These are phyloP conservation scores for Eurytoma adleriae DNA, from an alignment of 2,888 invertebrate genomes.

Conservation along the genomic window DNA sequence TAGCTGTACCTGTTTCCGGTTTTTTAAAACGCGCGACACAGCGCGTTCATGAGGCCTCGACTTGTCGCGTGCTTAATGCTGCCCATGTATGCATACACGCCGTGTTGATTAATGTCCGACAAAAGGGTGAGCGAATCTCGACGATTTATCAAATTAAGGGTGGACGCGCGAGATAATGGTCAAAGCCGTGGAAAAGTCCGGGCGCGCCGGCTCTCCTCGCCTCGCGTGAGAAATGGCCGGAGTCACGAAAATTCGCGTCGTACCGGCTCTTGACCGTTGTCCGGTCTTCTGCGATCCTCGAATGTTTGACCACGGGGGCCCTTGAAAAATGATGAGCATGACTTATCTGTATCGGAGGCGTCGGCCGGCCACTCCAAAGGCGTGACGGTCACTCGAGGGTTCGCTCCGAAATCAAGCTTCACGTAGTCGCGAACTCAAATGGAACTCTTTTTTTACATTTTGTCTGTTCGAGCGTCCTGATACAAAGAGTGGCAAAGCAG, in stretches of 20 bases:
- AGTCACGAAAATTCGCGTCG: conserved; percentile 60
- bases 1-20: too few relatives aligned
- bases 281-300: conserved; percentile 46
- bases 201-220: conserved; percentile 60
- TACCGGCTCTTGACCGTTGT: conserved; percentile 63
- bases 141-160: conserved; percentile 76
- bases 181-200: conserved; percentile 72
- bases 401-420: neutral
- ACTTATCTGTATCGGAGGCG: conserved; percentile 73
- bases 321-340: conserved; percentile 73
- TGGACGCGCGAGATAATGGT: conserved; percentile 74
- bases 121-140: conserved; percentile 67
- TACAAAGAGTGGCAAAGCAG: conserved; percentile 19
- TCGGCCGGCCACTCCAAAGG: conserved; percentile 65
- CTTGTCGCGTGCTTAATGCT: conserved; percentile 65
- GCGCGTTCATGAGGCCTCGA: neutral
- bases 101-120: conserved; percentile 72
- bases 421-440: conserved; percentile 7
- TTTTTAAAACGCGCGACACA: too few relatives aligned
- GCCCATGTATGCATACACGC: conserved; percentile 74
- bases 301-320: conserved; percentile 43
- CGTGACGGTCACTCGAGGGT: conserved; percentile 61
- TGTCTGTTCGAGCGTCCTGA: neutral
- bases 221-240: conserved; percentile 66
- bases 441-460: conserved; percentile 21